Evolutionary conservation across 2,888 invertebrate genomes (phyloP), one percentile per base, ranked within the genome.

Genomic region (Ornithoptera priamus): DNA sequence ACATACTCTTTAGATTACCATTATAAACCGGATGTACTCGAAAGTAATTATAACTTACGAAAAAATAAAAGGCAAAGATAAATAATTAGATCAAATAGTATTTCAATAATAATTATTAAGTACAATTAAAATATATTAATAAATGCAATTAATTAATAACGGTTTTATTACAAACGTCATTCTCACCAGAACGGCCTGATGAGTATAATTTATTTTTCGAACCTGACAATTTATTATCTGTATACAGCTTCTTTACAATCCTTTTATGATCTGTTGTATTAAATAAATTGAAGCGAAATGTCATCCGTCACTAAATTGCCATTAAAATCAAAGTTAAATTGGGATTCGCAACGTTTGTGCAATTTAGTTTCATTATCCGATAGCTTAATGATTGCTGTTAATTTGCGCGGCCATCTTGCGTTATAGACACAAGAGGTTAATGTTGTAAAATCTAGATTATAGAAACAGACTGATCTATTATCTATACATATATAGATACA

Each of bases 251-350:
- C 59, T 60, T 66, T 60, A 60, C 15, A 66, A 60, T 62, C 58
- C 57, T 68, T 64, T 20, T 68, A 64, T 59, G 50, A 39, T 50
- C 20, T 30, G 59, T 60, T n/a, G 24, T 66, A 39, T 60, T 4
- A 68, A 60, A 68, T 68, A 64, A 63, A 64, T 68, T 68, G 62
- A 68, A 7, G 20, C 59, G 50, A 68, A 68, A 68, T 68, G 68
- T 68, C 68, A 68, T 59, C 59, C 68, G 68, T 63, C 36, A 68
- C 68, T 68, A 68, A 68, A 68, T 36, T 20, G 20, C 20, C 68
- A 68, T 68, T 68, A 68, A 63, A 30, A 59, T 58, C 46, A 64
- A 68, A 64, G 53, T 58, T 58, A 68, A 68, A 64, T 68, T 59
- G 63, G 36, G 53, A 66, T 30, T 68, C 59, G 64, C 59, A 20